These are phyloP conservation scores for Carettochelys insculpta DNA, from an alignment of 2,113 vertebrate genomes.

Conservation along the genomic window DNA sequence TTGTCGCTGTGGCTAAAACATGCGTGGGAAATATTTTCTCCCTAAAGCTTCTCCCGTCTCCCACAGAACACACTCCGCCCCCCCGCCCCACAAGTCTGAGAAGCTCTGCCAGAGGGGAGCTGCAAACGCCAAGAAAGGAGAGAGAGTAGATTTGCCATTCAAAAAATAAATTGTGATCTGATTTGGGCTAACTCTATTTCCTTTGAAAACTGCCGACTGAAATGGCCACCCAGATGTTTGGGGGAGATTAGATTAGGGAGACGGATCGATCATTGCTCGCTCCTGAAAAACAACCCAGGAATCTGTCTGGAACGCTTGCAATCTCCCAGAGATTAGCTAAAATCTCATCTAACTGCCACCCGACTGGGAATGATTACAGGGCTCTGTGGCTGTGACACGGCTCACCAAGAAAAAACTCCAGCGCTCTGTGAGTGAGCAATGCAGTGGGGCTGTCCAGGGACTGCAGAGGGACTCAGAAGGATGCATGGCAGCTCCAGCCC, in stretches of 20 bases:
- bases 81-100: too few relatives aligned
- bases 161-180: slow-evolving; percentile 21
- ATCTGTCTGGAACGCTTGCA: not conserved
- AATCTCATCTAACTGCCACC: not conserved
- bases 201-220: not conserved
- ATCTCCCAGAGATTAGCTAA: not conserved
- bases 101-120: not conserved
- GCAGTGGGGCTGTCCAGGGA: not conserved
- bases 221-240: not conserved
- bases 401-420: not conserved
- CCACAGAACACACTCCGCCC: too few relatives aligned
- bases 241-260: not conserved
- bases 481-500: not conserved
- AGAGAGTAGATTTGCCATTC: slow-evolving; percentile 49
- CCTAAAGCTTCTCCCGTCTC: too few relatives aligned
- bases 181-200: not conserved
- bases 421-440: not conserved
- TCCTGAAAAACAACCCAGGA: not conserved
- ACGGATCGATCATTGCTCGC: not conserved
- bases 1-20: too few relatives aligned
- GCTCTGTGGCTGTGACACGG: not conserved
- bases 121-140: not conserved
- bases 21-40: too few relatives aligned
- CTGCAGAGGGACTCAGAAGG: not conserved
- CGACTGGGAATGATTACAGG: not conserved